Conservation (phyloP, 2,888 invertebrate species). For the Ypsolopha sequella region DNA sequence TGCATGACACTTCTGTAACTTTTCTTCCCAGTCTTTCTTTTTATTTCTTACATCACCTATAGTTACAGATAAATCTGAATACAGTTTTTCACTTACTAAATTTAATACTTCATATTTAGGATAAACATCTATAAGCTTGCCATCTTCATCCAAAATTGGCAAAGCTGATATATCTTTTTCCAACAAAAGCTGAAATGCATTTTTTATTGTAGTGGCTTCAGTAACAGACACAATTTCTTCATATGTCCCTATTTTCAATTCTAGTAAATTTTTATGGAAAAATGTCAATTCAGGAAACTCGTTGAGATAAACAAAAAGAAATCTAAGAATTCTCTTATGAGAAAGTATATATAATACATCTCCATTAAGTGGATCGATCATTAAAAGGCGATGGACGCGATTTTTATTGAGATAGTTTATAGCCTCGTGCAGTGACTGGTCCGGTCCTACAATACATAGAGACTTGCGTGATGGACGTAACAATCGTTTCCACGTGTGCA, state of each 20-base stretch:
- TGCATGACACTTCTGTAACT: conserved; percentile 88
- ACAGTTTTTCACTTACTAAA: conserved; percentile 92
- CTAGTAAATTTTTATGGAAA: conserved; percentile 52
- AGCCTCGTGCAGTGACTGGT: conserved; percentile 59
- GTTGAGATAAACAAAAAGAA: conserved; percentile 60
- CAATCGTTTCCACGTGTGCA: conserved; percentile 60
- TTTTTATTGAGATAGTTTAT: conserved; percentile 55
- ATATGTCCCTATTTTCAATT: conserved; percentile 60
- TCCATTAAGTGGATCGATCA: conserved; percentile 50
- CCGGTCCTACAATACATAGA: conserved; percentile 49
- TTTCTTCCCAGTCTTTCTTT: conserved; percentile 93
- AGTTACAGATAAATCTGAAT: conserved; percentile 89
- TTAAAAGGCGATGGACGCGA: conserved; percentile 54
- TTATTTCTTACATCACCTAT: conserved; percentile 88
- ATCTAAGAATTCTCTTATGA: conserved; percentile 59
- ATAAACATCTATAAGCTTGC: conserved; percentile 53
- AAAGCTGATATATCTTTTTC: conserved; percentile 61
- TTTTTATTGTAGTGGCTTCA: conserved; percentile 49
- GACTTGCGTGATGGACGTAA: conserved; percentile 49
- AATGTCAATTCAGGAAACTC: conserved; percentile 63
- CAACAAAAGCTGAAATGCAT: conserved; percentile 52
- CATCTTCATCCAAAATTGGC: conserved; percentile 53
- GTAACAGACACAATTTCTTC: conserved; percentile 53
- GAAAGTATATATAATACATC: conserved; percentile 60
- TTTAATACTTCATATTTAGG: conserved; percentile 73